Conservation (phyloP, 2,797 vertebrate genomes). For the Sandelia bainsii region DNA sequence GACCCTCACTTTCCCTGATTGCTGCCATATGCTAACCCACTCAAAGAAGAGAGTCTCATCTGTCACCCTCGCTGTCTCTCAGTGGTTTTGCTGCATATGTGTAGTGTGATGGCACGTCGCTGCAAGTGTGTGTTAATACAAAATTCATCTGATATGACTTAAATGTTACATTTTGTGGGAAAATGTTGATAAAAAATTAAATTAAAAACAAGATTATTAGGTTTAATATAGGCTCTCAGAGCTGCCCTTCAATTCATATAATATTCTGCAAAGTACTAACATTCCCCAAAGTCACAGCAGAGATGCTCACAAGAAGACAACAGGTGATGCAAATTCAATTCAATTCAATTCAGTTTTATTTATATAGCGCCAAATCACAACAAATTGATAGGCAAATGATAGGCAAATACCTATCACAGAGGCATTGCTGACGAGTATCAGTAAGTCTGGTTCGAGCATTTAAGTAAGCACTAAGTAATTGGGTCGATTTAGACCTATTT, state of each 20-base stretch:
- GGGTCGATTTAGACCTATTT: conserved; percentile 81
- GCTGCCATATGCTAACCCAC: conserved; percentile 88
- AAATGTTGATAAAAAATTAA: not conserved
- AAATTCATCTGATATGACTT: not conserved
- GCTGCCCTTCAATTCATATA: not conserved
- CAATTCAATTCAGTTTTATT: no score
- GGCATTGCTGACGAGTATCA: conserved; percentile 73
- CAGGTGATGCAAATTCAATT: conserved; percentile 50
- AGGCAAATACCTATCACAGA: conserved; percentile 51
- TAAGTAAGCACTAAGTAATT: conserved; percentile 85
- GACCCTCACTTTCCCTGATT: conserved; percentile 85
- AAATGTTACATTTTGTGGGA: conserved; percentile 6
- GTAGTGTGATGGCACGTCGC: conserved; percentile 39
- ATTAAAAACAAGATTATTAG: not conserved
- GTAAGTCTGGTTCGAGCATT: conserved; percentile 63
- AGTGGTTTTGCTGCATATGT: conserved; percentile 39
- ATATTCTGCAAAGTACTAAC: not conserved
- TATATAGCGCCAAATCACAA: no score
- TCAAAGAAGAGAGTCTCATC: conserved; percentile 76
- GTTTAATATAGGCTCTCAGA: not conserved
- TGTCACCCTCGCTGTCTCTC: conserved; percentile 81
- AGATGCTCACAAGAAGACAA: conserved; percentile 36
- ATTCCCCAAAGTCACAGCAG: not conserved
- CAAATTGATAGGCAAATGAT: no score
- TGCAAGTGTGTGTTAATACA: conserved; percentile 12